Evolutionary conservation across 2,888 invertebrate genomes (phyloP), one percentile per base, ranked within the genome.

Genomic region (Ichneumoninae sp.): DNA sequence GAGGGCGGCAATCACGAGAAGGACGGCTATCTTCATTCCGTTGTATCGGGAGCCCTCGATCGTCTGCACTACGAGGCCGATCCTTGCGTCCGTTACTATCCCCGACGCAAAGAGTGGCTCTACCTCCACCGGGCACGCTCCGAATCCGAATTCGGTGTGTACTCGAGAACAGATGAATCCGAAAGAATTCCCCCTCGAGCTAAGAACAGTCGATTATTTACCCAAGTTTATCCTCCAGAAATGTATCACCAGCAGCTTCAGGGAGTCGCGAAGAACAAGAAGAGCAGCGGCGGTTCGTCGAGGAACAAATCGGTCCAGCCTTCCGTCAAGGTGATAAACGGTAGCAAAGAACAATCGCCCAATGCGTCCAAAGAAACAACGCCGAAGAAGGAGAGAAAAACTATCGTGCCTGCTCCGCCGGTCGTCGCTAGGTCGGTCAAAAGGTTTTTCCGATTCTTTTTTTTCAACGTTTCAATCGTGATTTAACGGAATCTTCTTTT

Each of bases 61-160:
- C 95, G 98, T 22, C 95, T 99, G 92, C 97, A 98, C 90, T 97
- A 97, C 10, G 97, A 98, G 87, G 96, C 96, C 79, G 99, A 99
- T 94, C 98, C 99, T 0, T 97, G 98, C 90, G 98, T 99, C 0
- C 97, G 98, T 90, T 99, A 98, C 91, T 98, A 99, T 93, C 97
- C 97, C 0, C 96, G 97, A 89, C 95, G 97, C 4, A 98, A 98
- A 90, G 96, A 98, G 44, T 99, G 99, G 99, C 97, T 98, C n/a
- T 99, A 99, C 93, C 94, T 99, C 78, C 98, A 99, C 93, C 95
- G 98, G 80, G 95, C 95, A 72, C 93, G 96, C 62, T 95, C 95
- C 7, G 95, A 95, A 89, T 95, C 95, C 60, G 96, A 96, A 92
- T 96, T 96, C 92, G 96, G 96, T 96, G 91, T 89, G 93, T 91